A percentile compares a stretch with the other conserved stretches of the same genome.
These are phyloP conservation scores for Cheirogaleus major DNA, from an alignment of 2,797 vertebrate species.

Conservation along the genomic window DNA sequence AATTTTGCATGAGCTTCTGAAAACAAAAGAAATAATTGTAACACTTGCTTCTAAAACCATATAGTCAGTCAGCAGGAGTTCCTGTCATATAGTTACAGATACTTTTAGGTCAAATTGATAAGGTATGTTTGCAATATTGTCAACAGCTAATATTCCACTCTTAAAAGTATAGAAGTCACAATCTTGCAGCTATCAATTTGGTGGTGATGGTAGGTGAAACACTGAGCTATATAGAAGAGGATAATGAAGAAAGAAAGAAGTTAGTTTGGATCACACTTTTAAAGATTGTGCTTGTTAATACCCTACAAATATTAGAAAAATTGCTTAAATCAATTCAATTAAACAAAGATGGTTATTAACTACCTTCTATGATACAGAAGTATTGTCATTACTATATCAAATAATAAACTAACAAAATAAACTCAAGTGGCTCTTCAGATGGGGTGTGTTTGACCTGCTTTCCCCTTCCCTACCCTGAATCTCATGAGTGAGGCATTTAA, in stretches of 20 bases:
- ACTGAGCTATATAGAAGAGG: not conserved
- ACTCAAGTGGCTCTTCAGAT: not conserved
- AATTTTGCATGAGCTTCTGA: conserved; percentile 16
- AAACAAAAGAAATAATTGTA: conserved; percentile 57
- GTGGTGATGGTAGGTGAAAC: not conserved
- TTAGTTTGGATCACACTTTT: not conserved
- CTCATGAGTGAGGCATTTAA: not conserved
- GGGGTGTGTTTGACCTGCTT: not conserved
- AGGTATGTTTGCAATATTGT: conserved; percentile 51
- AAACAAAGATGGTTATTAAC: not conserved
- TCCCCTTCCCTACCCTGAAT: not conserved
- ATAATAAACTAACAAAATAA: not conserved
- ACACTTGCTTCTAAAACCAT: conserved; percentile 31
- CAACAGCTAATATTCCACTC: conserved; percentile 15
- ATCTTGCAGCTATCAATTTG: not conserved
- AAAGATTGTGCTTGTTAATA: not conserved
- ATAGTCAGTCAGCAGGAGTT: not conserved
- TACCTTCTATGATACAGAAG: not conserved
- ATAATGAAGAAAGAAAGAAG: not conserved
- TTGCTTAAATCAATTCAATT: not conserved
- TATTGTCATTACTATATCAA: not conserved
- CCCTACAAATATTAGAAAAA: not conserved
- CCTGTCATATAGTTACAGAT: not conserved
- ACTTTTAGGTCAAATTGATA: conserved; percentile 47
- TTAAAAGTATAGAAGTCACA: not conserved